phyloP scores from a whole-genome alignment of 2,888 invertebrate species.

The Sinotaia quadrata region DNA sequence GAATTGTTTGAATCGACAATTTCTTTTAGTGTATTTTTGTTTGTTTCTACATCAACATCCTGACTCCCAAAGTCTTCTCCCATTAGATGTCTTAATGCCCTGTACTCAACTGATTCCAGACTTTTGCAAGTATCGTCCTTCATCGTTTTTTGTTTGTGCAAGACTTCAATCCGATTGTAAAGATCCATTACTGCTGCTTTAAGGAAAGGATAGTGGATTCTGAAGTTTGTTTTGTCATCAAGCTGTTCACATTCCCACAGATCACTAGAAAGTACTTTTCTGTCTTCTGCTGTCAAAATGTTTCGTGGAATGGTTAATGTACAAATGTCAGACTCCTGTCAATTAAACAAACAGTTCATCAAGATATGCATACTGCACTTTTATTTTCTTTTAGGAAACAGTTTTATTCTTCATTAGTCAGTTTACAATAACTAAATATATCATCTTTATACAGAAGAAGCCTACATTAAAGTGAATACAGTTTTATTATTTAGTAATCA shows the following conservation, averaged over 20 bases:
- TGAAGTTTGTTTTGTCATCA: background rate
- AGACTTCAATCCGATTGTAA: no score
- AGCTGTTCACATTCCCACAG: background rate
- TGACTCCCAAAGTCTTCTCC: constrained; percentile 9
- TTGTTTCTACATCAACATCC: background rate
- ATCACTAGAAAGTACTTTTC: no score
- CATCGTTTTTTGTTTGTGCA: background rate
- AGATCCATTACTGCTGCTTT: no score
- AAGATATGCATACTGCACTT: no score
- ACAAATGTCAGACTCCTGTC: background rate
- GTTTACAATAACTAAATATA: no score
- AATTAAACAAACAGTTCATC: no score
- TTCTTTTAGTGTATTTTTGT: background rate
- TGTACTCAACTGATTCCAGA: background rate
- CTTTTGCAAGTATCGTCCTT: background rate
- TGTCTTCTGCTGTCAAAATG: background rate
- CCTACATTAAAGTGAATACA: no score
- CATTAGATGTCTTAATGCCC: constrained; percentile 10
- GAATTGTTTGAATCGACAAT: background rate
- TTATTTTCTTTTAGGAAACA: no score
- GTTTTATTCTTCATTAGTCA: no score
- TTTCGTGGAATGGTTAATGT: background rate
- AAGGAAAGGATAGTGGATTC: no score
- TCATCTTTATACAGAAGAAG: no score
- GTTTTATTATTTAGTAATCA: no score